These are phyloP conservation scores for Psilopsiagon aurifrons DNA, from an alignment of 2,113 vertebrate genomes.

Conservation along the genomic window DNA sequence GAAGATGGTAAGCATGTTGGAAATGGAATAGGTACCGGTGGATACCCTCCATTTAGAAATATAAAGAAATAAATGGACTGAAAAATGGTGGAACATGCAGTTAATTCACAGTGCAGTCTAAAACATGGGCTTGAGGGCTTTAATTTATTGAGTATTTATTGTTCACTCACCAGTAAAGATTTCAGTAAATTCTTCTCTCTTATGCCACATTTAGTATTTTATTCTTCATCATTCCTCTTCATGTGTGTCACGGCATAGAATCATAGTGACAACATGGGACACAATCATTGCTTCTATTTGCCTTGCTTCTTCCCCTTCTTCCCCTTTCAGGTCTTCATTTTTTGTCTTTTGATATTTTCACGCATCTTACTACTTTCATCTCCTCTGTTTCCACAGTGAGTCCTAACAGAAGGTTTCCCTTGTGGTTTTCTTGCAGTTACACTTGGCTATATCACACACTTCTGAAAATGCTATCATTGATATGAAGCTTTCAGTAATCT, in stretches of 20 bases:
- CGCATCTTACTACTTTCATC: background rate
- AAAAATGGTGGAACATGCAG: slow-evolving; percentile 15
- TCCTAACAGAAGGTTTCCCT: background rate
- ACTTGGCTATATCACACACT: background rate
- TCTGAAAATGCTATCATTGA: background rate
- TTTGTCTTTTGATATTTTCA: background rate
- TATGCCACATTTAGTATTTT: background rate
- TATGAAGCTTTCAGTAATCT: background rate
- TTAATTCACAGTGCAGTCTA: background rate
- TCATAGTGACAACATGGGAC: background rate
- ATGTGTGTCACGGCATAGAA: background rate
- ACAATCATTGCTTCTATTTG: background rate
- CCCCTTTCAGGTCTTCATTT: background rate
- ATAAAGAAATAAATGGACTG: background rate
- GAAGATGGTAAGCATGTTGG: background rate
- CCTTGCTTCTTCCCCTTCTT: background rate
- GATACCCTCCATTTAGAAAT: slow-evolving; percentile 3
- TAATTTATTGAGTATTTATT: background rate
- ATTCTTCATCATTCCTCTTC: background rate
- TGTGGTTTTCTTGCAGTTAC: background rate
- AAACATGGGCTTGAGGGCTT: background rate
- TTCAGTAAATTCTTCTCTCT: slow-evolving; percentile 13
- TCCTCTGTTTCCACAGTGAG: background rate
- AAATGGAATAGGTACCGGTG: slow-evolving; percentile 1
- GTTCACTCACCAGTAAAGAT: background rate